Evolutionary conservation across 2,888 invertebrate genomes (phyloP).

Genomic region (Heliconius aoede): DNA sequence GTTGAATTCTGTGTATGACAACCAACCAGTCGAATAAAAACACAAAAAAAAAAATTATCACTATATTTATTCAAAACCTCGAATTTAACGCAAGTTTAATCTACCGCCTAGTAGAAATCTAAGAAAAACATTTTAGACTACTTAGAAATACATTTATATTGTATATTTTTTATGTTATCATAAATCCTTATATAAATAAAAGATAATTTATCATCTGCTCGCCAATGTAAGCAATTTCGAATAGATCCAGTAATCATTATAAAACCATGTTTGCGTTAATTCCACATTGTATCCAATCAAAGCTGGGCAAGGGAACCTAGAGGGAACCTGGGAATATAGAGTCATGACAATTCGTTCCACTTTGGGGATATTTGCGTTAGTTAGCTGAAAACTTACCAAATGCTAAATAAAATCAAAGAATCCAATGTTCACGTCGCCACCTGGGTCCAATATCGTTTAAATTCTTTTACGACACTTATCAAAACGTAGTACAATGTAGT

Average conservation of each 20-base stretch:
- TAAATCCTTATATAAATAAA: neutral
- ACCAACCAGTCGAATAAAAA: neutral
- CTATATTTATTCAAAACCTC: neutral
- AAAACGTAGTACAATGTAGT: slow-evolving; percentile 71
- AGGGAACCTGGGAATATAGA: no score
- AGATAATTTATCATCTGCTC: slow-evolving; percentile 5
- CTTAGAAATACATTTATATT: neutral
- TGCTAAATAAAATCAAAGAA: slow-evolving; percentile 47
- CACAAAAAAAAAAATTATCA: neutral
- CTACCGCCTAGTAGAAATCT: neutral
- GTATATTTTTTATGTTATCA: neutral
- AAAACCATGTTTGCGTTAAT: no score
- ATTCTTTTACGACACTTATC: slow-evolving; percentile 70
- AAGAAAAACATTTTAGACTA: neutral
- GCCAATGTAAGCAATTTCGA: neutral
- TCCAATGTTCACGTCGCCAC: slow-evolving; percentile 52
- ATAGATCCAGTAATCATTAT: no score
- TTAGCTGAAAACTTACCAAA: slow-evolving; percentile 46
- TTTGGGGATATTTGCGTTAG: no score
- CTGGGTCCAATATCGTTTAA: slow-evolving; percentile 64
- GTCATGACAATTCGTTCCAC: no score
- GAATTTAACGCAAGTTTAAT: neutral
- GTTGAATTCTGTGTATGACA: neutral
- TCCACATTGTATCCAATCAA: no score
- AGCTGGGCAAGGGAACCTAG: no score